Conservation (phyloP, 2,888 invertebrate genomes). For the Ochropacha duplaris region DNA sequence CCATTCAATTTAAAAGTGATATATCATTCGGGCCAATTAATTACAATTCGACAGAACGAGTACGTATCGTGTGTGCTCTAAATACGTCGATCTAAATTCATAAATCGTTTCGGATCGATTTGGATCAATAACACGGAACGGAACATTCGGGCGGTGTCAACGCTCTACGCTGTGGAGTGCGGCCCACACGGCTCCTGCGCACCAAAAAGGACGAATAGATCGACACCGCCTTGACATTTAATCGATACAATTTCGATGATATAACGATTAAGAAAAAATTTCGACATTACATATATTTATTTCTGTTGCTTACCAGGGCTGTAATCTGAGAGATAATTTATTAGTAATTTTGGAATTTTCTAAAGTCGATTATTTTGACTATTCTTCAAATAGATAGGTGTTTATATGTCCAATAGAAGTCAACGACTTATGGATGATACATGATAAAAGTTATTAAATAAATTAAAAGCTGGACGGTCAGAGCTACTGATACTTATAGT, state of each 20-base stretch:
- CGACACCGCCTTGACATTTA: slow-evolving; percentile 28
- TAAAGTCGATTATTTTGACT: not conserved
- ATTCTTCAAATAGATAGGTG: not conserved
- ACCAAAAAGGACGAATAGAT: slow-evolving; percentile 24
- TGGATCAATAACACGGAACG: slow-evolving; percentile 72
- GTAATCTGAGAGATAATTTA: not conserved
- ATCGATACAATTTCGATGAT: slow-evolving; percentile 8
- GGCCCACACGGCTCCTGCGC: slow-evolving; percentile 13
- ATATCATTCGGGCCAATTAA: slow-evolving; percentile 15
- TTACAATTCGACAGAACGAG: slow-evolving; percentile 14
- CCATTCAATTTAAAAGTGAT: not conserved
- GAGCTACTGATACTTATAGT: not conserved
- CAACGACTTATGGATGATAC: not conserved
- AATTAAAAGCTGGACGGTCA: not conserved
- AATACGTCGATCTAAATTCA: slow-evolving; percentile 52
- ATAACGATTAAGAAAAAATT: not conserved
- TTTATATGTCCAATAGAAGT: not conserved
- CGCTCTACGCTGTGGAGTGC: slow-evolving; percentile 37
- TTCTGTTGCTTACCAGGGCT: not conserved
- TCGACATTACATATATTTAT: not conserved
- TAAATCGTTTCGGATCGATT: slow-evolving; percentile 54
- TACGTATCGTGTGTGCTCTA: slow-evolving; percentile 28
- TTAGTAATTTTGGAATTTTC: not conserved
- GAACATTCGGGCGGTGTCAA: slow-evolving; percentile 53
- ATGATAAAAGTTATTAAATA: not conserved